These are phyloP conservation scores for Caenorhabditis japonica DNA, from an alignment of 2,888 invertebrate species.

Conservation along the genomic window DNA sequence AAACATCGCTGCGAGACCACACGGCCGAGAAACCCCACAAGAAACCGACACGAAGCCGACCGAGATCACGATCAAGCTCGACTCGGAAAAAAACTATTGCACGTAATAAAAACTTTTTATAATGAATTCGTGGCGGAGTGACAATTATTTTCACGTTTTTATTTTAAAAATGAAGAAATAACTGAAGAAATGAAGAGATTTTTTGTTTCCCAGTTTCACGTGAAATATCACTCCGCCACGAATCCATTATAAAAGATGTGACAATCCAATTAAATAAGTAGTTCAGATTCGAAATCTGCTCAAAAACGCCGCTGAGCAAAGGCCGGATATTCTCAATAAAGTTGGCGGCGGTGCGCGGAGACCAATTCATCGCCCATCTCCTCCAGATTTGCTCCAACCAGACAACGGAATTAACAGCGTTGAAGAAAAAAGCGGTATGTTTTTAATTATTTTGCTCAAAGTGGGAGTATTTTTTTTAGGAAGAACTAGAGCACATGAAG, in stretches of 20 bases:
- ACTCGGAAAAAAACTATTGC: slow-evolving; percentile 1
- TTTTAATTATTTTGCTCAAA: background rate
- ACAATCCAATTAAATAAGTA: background rate
- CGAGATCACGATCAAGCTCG: background rate
- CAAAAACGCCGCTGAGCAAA: slow-evolving; percentile 36
- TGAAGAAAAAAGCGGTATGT: background rate
- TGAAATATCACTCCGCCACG: too few species aligned
- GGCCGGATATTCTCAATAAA: slow-evolving; percentile 38
- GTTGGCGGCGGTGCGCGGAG: slow-evolving; percentile 33
- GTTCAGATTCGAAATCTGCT: slow-evolving; percentile 34
- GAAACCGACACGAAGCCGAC: too few species aligned
- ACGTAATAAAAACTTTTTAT: background rate
- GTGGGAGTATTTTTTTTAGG: background rate
- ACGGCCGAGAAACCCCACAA: background rate
- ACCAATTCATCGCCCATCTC: slow-evolving; percentile 38
- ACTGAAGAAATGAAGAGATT: too few species aligned
- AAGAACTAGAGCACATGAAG: slow-evolving; percentile 6
- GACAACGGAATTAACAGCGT: slow-evolving; percentile 1
- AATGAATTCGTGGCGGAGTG: too few species aligned
- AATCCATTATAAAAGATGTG: too few species aligned
- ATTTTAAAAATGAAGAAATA: too few species aligned
- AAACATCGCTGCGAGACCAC: background rate
- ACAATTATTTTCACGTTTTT: too few species aligned
- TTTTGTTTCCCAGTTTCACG: too few species aligned
- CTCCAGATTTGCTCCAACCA: slow-evolving; percentile 35